phyloP scores from a whole-genome alignment of 2,113 vertebrate species.

The Prietella phreatophila region DNA sequence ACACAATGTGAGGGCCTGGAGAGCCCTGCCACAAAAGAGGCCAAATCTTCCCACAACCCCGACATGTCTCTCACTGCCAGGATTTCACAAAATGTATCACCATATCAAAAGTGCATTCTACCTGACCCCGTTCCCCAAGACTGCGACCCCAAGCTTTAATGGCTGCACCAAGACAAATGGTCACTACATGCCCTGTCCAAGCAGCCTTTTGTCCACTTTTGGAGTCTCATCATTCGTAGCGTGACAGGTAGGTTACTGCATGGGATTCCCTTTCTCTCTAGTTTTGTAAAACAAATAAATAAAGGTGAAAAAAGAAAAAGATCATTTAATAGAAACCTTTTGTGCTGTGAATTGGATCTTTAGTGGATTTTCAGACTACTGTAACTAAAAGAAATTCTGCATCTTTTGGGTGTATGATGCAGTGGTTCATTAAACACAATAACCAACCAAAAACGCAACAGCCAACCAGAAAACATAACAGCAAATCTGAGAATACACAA shows the following conservation, averaged over 20 bases:
- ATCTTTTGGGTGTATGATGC: background rate
- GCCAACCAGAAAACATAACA: background rate
- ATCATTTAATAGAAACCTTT: background rate
- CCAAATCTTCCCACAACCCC: constrained; percentile 72
- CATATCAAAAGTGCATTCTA: constrained; percentile 75
- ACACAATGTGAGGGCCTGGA: constrained; percentile 64
- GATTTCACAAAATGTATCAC: constrained; percentile 72
- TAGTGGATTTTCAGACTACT: background rate
- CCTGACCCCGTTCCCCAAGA: constrained; percentile 69
- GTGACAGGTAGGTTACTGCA: constrained; percentile 54
- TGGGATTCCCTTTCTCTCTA: background rate
- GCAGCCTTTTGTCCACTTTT: constrained; percentile 61
- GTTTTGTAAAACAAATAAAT: constrained; percentile 15
- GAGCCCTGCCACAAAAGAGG: constrained; percentile 60
- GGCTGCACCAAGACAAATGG: constrained; percentile 73
- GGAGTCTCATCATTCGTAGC: constrained; percentile 63
- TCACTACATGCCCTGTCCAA: constrained; percentile 67
- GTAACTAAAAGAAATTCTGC: background rate
- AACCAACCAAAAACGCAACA: background rate
- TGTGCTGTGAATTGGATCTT: background rate
- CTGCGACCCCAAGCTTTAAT: constrained; percentile 74
- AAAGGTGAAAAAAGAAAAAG: background rate
- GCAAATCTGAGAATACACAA: background rate
- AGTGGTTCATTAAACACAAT: background rate
- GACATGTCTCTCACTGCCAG: constrained; percentile 62